Percentiles rank a stretch among this genome's conserved stretches.
Evolutionary conservation across 1,140 invertebrate genomes (phyloP).

Genomic region (Drosophila teissieri): DNA sequence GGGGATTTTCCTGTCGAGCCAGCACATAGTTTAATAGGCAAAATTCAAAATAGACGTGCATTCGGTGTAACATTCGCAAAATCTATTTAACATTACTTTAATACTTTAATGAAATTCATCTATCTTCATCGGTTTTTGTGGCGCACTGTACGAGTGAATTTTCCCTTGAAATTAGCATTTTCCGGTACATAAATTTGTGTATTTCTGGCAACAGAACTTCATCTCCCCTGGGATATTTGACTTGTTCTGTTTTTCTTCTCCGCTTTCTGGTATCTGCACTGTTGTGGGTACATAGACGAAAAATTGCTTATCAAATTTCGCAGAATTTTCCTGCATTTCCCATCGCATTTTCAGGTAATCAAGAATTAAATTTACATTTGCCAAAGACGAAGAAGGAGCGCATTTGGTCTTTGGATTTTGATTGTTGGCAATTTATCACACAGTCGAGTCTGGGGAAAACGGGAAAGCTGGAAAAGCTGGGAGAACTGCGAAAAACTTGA

Average conservation of each 20-base stretch:
- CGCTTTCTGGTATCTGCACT: neutral
- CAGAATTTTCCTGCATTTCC: neutral
- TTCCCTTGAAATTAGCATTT: neutral
- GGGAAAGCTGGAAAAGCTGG: too few species aligned
- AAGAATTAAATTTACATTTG: constrained; percentile 52
- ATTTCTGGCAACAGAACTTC: neutral
- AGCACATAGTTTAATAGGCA: neutral
- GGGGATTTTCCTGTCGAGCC: constrained; percentile 2
- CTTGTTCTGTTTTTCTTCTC: neutral
- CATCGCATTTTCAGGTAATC: constrained; percentile 27
- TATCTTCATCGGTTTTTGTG: neutral
- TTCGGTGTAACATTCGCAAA: neutral
- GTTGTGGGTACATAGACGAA: neutral
- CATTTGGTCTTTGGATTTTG: constrained; percentile 44
- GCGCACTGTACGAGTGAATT: neutral
- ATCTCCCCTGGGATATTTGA: constrained; percentile 1
- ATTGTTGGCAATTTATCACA: constrained; percentile 66
- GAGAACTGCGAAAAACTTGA: neutral
- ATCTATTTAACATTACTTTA: neutral
- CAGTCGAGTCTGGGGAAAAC: neutral
- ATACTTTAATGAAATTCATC: too few species aligned
- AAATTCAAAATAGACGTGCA: too few species aligned
- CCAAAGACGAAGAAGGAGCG: neutral
- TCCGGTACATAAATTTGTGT: neutral
- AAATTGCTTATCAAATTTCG: constrained; percentile 13